phyloP scores from a whole-genome alignment of 2,888 invertebrate genomes.

The Tanytarsus gracilentus region DNA sequence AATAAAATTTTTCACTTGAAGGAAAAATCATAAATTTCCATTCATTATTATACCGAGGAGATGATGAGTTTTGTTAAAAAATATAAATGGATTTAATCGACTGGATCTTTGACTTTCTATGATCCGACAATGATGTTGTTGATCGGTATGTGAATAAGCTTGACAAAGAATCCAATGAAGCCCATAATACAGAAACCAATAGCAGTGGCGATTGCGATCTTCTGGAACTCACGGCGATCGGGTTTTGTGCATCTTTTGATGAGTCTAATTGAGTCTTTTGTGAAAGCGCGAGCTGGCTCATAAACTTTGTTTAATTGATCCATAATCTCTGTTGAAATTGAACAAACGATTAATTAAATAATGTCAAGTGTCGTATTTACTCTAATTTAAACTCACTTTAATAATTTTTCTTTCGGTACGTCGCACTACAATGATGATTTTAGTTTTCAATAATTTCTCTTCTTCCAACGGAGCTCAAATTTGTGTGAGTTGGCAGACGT shows the following conservation, averaged over 20 bases:
- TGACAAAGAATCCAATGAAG: slow-evolving; percentile 99
- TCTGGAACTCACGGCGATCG: slow-evolving; percentile 98
- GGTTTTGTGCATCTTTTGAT: slow-evolving; percentile 99
- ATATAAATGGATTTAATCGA: no score
- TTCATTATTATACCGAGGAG: not conserved
- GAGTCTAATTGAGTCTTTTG: slow-evolving; percentile 95
- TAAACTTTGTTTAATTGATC: slow-evolving; percentile 93
- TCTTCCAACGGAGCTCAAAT: slow-evolving; percentile 9
- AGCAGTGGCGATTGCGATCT: slow-evolving; percentile 98
- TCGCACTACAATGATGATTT: not conserved
- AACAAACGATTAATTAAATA: not conserved
- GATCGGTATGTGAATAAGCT: slow-evolving; percentile 98
- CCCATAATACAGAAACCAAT: slow-evolving; percentile 99
- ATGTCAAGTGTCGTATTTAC: not conserved
- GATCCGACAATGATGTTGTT: slow-evolving; percentile 91
- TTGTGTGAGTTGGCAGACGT: not conserved
- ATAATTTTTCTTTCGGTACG: not conserved
- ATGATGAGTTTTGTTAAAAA: not conserved
- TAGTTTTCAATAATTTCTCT: not conserved
- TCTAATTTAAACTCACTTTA: slow-evolving; percentile 17
- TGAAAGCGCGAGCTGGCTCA: slow-evolving; percentile 92
- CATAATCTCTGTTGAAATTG: slow-evolving; percentile 66
- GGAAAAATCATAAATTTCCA: slow-evolving; percentile 2
- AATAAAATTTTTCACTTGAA: slow-evolving; percentile 14
- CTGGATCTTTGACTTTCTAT: slow-evolving; percentile 40